Evolutionary conservation across 2,888 invertebrate genomes (phyloP).

Genomic region (Liposcelis brunnea): DNA sequence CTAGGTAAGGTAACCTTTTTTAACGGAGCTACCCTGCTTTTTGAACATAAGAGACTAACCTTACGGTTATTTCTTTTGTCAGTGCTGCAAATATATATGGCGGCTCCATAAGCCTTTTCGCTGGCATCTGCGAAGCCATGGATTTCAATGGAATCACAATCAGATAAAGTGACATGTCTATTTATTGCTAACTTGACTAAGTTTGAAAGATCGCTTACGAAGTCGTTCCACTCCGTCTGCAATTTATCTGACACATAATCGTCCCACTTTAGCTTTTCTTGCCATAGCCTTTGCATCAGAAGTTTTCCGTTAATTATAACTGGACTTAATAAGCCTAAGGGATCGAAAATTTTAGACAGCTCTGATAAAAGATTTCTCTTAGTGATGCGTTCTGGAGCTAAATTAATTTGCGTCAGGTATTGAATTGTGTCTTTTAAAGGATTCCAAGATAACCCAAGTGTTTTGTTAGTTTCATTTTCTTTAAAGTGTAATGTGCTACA

Average conservation of each 20-base stretch:
- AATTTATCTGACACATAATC: no score
- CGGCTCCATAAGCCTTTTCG: slow-evolving; percentile 15
- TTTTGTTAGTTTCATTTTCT: slow-evolving; percentile 10
- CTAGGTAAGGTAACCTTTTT: background rate
- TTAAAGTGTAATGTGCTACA: slow-evolving; percentile 3
- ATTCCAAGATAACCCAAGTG: slow-evolving; percentile 14
- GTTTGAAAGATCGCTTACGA: slow-evolving; percentile 9
- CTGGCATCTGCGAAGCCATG: slow-evolving; percentile 18
- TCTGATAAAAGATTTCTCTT: slow-evolving; percentile 17
- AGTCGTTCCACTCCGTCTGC: background rate
- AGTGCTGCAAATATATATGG: slow-evolving; percentile 12
- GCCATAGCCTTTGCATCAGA: slow-evolving; percentile 17
- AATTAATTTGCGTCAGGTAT: no score
- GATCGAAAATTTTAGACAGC: slow-evolving; percentile 17
- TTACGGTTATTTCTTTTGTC: no score
- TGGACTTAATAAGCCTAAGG: slow-evolving; percentile 16
- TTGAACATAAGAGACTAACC: background rate
- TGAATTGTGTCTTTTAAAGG: slow-evolving; percentile 12
- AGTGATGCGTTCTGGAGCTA: slow-evolving; percentile 6
- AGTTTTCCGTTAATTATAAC: slow-evolving; percentile 16
- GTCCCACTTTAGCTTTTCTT: slow-evolving; percentile 12
- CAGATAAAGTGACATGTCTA: slow-evolving; percentile 11
- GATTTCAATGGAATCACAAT: slow-evolving; percentile 11
- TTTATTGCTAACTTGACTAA: slow-evolving; percentile 14
- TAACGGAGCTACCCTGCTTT: background rate